Base-by-base conservation (phyloP, 2,797 vertebrate species). In the Silurus aristotelis region DNA sequence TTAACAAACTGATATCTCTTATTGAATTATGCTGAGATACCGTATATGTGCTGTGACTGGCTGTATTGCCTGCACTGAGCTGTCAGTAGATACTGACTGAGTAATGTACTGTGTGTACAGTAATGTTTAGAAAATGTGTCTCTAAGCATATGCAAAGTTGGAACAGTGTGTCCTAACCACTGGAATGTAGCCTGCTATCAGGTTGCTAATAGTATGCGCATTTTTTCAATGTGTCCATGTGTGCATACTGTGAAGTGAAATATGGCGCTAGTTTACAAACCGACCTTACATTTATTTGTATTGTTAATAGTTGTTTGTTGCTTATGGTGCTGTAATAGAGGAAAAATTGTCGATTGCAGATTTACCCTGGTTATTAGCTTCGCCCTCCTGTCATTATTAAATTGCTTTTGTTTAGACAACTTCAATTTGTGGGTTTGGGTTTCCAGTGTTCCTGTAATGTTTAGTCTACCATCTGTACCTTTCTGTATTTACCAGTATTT, bases 131-230 rank as follows among this genome's bases (percentile, higher is more conserved):
- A 61, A 55, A 67, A 83, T 87, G 79, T 31, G 58, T 25, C 67
- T 55, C 27, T 14, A 10, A 64, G 56, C 71, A 82, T 55, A 80
- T 86, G 87, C 77, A 83, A 83, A 85, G 48, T 77, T 64, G 43
- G 64, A 78, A 87, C 89, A 82, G 6, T 10, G 12, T 87, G 88
- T 88, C 80, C 89, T 76, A 27, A 56, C 52, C 38, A 61, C 48
- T n/a, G 25, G 66, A 83, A 83, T 31, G 64, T 77, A 68, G 20
- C 58, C 27, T 56, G 80, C 5, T 58, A 86, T 86, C 77, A 20
- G 73, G 64, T 82, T 82, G 55, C 83, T 58, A 27, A 14, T 27
- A 31, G 77, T 73, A 87, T 72, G 80, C 66, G 63, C n/a, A 81
- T 46, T 68, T 68, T 83, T 75, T 48, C 56, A 77, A 43, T 43